Evolutionary conservation across 2,113 vertebrate genomes (phyloP).

Genomic region (Lasiurus borealis): DNA sequence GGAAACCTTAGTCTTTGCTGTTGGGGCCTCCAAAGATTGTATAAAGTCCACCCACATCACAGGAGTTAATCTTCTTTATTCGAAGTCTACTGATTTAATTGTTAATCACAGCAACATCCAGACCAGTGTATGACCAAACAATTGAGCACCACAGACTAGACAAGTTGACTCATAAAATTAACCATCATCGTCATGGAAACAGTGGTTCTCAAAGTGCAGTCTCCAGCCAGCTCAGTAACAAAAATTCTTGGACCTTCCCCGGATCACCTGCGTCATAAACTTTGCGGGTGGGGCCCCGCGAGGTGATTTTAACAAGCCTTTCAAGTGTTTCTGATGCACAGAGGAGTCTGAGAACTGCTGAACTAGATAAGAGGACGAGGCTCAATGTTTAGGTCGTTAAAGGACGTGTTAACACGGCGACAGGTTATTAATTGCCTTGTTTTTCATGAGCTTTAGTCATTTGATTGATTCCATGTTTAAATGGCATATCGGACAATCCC

Average conservation of each 20-base stretch:
- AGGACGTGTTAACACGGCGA: background rate
- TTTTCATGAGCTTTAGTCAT: background rate
- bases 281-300: background rate
- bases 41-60: background rate
- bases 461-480: constrained; percentile 49
- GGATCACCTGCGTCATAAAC: background rate
- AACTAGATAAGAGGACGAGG: background rate
- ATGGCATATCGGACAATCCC: constrained; percentile 2
- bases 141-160: background rate
- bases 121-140: background rate
- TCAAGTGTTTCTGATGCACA: background rate
- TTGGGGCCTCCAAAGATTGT: background rate
- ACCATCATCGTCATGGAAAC: background rate
- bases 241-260: background rate
- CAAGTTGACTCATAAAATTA: background rate
- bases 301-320: background rate
- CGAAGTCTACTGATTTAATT: background rate
- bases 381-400: background rate
- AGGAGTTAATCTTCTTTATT: background rate
- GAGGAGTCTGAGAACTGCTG: background rate
- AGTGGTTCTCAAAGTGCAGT: background rate
- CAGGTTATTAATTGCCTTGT: constrained; percentile 14
- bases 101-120: background rate
- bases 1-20: background rate
- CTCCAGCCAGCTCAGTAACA: background rate